These are phyloP conservation scores for Piezodorus guildinii DNA, from an alignment of 1,140 invertebrate species.

Conservation along the genomic window DNA sequence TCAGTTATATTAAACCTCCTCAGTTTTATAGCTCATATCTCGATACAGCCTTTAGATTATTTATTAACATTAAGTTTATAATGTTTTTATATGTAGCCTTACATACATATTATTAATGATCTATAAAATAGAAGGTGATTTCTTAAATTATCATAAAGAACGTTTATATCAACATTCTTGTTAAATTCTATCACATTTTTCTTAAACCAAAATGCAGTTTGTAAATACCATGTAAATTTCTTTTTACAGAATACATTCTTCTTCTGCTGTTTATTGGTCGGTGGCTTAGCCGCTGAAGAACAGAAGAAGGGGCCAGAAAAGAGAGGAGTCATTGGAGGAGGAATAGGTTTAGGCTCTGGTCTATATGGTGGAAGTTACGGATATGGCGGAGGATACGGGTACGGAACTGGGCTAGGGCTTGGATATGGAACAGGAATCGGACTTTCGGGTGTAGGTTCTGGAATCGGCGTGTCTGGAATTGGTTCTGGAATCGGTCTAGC, in stretches of 20 bases:
- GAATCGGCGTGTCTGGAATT: neutral
- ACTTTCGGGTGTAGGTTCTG: neutral
- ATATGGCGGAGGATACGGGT: neutral
- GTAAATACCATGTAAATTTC: too few relatives aligned
- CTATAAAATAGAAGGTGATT: too few relatives aligned
- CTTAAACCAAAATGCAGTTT: too few relatives aligned
- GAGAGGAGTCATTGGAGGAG: conserved; percentile 13
- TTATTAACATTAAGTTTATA: too few relatives aligned
- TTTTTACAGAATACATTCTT: neutral
- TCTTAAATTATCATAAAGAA: too few relatives aligned
- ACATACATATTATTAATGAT: too few relatives aligned
- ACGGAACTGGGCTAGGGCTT: neutral
- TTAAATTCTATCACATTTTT: too few relatives aligned
- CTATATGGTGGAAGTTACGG: neutral
- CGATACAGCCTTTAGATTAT: too few relatives aligned
- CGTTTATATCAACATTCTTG: too few relatives aligned
- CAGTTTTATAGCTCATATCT: too few relatives aligned
- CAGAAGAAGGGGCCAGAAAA: conserved; percentile 5
- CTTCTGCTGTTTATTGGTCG: neutral
- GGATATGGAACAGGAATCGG: neutral
- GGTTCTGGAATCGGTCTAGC: neutral
- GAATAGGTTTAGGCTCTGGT: conserved; percentile 8
- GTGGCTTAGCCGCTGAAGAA: neutral
- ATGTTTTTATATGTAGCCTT: too few relatives aligned
- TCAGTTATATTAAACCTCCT: too few relatives aligned